Base-by-base conservation (phyloP, 30 jellyfish, hydroid and myxozoan genomes). In the Chrysaora quinquecirrha region DNA sequence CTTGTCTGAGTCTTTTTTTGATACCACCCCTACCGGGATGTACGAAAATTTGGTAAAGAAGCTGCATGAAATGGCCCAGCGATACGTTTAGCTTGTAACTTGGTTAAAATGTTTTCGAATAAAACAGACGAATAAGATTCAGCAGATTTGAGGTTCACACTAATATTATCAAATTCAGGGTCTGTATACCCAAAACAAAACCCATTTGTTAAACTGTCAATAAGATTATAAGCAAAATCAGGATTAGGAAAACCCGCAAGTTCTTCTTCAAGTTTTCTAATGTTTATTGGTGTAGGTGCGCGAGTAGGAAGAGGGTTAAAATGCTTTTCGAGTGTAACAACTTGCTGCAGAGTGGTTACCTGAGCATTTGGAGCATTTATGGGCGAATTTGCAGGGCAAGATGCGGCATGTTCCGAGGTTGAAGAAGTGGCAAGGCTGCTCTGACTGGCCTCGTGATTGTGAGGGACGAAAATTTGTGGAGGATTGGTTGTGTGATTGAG, bases 21-120 rank as follows among this genome's bases (percentile, higher is more conserved):
- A 80, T 0, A 64, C 49, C 1, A 64, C 52, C 2, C 89, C 89
- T 0, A 77, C 25, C 22, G 89, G 81, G 80, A 77, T n/a, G 71
- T 19, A 23, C 80, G 69, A 29, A 77, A 77, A 34, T 77, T 31
- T 0, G 20, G 48, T 3, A 77, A 50, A 2, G 89, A 80, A 1
- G 80, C 47, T 1, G 69, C 1, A 19, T 27, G 0, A 30, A 56
- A 76, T 11, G 80, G 88, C 7, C 88, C 88, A 1, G 88, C 78
- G n/a, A 63, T 76, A 20, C 52, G 88, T 27, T 46, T 46, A 4
- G 14, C 33, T 38, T 27, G 22, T 30, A 76, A 11, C 60, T 76
- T 79, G 0, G 2, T 0, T 1, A 56, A 0, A 9, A 60, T 27
- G 58, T n/a, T 30, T 29, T 61, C 30, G 34, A 28, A n/a, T 0